Evolutionary conservation across 1,140 invertebrate species (phyloP), one percentile per base, ranked within the genome.

Genomic region (Armadillidium nasatum): DNA sequence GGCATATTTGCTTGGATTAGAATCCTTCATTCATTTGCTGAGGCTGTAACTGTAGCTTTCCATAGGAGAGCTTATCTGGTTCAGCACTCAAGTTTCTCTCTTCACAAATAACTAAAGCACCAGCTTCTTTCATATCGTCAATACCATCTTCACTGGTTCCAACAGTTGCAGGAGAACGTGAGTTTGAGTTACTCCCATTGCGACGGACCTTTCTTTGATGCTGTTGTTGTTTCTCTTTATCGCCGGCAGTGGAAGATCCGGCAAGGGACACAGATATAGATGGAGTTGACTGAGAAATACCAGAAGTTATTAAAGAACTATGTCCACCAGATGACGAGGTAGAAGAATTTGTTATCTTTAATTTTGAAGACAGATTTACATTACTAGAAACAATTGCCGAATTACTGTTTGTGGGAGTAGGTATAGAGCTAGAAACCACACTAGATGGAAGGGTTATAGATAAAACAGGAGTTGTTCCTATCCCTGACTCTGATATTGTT

Each of bases 51-150:
- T 33, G 33, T 33, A 33, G 33, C n/a, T 33, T 33, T 33, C 33
- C 33, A 33, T 33, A 33, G 33, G 33, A 33, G 33, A 33, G 33
- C 33, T 33, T 33, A 1, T 78, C 76, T 71, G 75, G 73, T 54
- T 78, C 77, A 21, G 67, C 79, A 72, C 76, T 78, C 10, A 80
- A 75, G 69, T 78, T 80, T 67, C 77, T 80, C 68, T 80, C 79
- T 67, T 80, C 76, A 75, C 79, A 80, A 69, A 80, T 80, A 73
- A 71, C 78, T 13, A 80, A 72, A 13, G 77, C 77, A 44, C 77
- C 46, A n/a, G 33, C 33, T 60, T 60, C 50, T 60, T 60, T 60
- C 50, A 19, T 60, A 15, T 60, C 11, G 7, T 60, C 19, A 13
- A 3, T 2, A 13, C 7, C 50, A 15, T 60, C 50, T 33, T 78